Conservation (phyloP, 2,797 vertebrate species). For the Chloroceryle amazona region DNA sequence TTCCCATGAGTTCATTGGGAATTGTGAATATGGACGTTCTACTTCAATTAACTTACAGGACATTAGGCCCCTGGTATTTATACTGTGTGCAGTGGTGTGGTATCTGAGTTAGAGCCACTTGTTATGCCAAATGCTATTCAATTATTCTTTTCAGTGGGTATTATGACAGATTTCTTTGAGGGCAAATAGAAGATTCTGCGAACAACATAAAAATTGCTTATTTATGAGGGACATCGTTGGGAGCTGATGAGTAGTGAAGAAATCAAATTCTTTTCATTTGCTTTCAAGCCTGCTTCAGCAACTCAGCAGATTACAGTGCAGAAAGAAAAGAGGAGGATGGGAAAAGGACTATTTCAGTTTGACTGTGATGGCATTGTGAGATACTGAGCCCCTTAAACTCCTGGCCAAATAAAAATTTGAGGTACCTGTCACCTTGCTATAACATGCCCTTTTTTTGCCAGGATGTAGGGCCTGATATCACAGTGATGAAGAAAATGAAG, state of each 20-base stretch:
- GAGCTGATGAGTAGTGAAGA: not conserved
- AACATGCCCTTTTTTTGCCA: not conserved
- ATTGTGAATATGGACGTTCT: not conserved
- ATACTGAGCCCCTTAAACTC: not conserved
- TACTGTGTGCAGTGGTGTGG: not conserved
- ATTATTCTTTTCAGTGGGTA: constrained; percentile 3
- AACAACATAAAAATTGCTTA: not conserved
- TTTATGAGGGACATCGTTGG: not conserved
- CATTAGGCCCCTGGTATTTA: not conserved
- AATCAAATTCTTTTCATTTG: not conserved
- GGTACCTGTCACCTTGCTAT: not conserved
- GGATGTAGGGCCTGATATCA: not conserved
- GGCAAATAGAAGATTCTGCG: not conserved
- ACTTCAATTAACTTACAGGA: constrained; percentile 8
- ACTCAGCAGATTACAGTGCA: not conserved
- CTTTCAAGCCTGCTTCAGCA: not conserved
- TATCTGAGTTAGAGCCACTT: not conserved
- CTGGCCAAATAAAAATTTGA: not conserved
- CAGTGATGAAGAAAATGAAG: not conserved
- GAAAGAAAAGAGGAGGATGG: not conserved
- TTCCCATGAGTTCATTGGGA: not conserved
- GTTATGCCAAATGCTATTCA: not conserved
- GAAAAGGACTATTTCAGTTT: not conserved
- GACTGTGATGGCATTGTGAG: not conserved
- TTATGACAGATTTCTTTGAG: not conserved